These are phyloP conservation scores for Equus quagga DNA, from an alignment of 2,113 vertebrate genomes.

Conservation along the genomic window DNA sequence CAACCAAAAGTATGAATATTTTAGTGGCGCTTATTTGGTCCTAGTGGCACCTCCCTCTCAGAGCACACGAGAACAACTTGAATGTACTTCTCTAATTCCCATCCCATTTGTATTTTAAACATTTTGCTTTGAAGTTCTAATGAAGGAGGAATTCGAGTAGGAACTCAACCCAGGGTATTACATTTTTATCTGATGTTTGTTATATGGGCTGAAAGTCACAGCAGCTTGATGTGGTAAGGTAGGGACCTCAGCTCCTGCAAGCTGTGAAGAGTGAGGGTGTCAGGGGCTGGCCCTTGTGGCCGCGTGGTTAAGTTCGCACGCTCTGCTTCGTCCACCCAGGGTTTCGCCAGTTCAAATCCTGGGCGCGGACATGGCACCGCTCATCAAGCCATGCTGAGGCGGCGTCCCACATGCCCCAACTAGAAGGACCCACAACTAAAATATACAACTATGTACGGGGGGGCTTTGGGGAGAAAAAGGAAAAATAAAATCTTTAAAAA, in stretches of 20 bases:
- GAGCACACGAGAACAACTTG: not conserved
- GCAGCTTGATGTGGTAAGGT: not conserved
- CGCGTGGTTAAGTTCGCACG: too few species aligned
- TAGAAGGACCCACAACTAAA: too few species aligned
- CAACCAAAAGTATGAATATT: conserved; percentile 4
- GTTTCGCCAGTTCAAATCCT: too few species aligned
- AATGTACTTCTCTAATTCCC: not conserved
- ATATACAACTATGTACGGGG: too few species aligned
- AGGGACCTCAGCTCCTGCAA: not conserved
- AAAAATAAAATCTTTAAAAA: too few species aligned
- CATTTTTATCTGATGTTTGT: not conserved
- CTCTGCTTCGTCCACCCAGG: too few species aligned
- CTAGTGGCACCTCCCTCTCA: not conserved
- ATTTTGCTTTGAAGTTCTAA: not conserved
- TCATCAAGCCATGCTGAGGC: too few species aligned
- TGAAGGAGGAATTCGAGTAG: not conserved
- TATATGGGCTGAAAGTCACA: not conserved
- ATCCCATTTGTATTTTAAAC: not conserved
- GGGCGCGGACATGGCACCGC: too few species aligned
- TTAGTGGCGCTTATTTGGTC: not conserved
- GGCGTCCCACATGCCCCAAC: too few species aligned
- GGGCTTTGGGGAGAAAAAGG: too few species aligned
- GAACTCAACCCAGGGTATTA: not conserved
- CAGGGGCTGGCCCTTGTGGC: too few species aligned
- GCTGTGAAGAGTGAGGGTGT: too few species aligned